These are phyloP conservation scores for Chloropsis hardwickii DNA, from an alignment of 2,113 vertebrate genomes.

Conservation along the genomic window DNA sequence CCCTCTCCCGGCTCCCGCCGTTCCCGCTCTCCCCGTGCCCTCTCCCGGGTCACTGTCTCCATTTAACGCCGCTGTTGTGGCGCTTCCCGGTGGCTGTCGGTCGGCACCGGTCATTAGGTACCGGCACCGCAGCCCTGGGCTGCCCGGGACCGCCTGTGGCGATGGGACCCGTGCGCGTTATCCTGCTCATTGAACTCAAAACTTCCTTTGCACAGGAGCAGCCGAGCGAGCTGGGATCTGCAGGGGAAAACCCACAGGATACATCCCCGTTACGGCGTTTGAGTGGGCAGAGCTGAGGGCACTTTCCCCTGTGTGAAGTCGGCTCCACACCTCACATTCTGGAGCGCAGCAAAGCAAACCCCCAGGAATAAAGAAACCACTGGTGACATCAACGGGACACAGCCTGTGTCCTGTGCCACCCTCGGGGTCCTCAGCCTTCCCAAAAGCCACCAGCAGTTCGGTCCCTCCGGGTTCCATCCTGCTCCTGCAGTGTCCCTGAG, in stretches of 20 bases:
- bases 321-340: not conserved
- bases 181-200: not conserved
- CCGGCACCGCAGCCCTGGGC: not conserved
- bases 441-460: fast-evolving
- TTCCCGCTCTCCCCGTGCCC: not conserved
- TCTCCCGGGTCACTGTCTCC: not conserved
- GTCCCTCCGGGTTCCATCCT: not conserved
- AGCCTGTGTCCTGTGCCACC: not conserved
- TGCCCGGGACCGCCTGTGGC: not conserved
- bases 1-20: not conserved
- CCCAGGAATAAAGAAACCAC: not conserved
- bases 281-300: fast-evolving
- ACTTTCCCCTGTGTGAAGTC: not conserved
- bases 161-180: not conserved
- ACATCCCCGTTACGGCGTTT: fast-evolving
- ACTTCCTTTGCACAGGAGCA: not conserved
- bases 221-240: not conserved
- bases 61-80: not conserved
- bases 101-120: not conserved
- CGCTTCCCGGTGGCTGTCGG: not conserved
- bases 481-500: not conserved
- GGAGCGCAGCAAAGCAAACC: not conserved
- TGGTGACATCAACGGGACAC: fast-evolving
- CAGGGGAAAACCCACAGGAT: not conserved
- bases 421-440: fast-evolving